Conservation (phyloP, 2,113 vertebrate species). For the Mustelus asterias region DNA sequence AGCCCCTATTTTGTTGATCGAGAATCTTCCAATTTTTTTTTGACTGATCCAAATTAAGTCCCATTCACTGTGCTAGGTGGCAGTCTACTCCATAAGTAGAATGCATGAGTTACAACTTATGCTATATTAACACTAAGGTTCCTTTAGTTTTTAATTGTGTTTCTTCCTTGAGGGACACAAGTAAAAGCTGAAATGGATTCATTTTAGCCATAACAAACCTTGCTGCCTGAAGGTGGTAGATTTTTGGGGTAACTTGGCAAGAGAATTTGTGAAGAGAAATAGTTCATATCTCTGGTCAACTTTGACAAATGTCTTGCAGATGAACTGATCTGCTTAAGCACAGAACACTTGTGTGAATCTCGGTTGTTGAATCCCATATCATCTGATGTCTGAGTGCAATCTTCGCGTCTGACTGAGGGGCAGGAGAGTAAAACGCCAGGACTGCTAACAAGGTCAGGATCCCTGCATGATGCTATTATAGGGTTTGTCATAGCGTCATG, state of each 20-base stretch:
- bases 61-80: constrained; percentile 16
- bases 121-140: neutral
- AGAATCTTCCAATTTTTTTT: neutral
- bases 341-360: neutral
- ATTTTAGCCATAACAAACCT: neutral
- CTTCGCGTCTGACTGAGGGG: neutral
- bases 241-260: neutral
- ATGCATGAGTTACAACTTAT: neutral
- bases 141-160: neutral
- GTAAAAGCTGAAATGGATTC: neutral
- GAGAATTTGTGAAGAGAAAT: neutral
- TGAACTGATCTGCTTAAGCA: neutral
- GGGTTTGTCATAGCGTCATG: neutral
- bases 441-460: neutral
- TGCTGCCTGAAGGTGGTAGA: neutral
- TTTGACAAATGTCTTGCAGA: neutral
- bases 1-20: constrained; percentile 17
- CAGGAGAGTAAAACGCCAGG: neutral
- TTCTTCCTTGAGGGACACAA: neutral
- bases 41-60: neutral
- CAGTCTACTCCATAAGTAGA: constrained; percentile 2
- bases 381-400: neutral
- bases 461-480: neutral
- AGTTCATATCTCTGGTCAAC: neutral
- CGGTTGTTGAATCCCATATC: neutral